A percentile compares a stretch with the other conserved stretches of the same genome.
Evolutionary conservation across 1,140 invertebrate genomes (phyloP).

Genomic region (Pissodes strobi): DNA sequence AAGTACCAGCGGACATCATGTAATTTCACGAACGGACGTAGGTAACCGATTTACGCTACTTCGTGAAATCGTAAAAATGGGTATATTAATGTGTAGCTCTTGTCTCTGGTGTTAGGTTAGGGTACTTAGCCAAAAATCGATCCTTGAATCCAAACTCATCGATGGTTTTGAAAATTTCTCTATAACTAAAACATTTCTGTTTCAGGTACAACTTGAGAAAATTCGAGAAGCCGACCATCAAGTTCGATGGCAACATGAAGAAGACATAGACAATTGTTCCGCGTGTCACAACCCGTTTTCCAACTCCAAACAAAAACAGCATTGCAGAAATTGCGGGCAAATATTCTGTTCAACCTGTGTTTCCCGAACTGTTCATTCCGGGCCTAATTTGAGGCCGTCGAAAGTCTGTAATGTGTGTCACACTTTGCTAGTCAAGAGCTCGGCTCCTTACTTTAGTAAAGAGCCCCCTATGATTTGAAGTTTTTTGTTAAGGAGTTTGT

Average conservation of each 20-base stretch:
- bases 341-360: constrained; percentile 92
- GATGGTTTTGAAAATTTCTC: no score
- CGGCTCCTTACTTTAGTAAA: constrained; percentile 93
- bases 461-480: constrained; percentile 62
- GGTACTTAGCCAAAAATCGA: no score
- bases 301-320: constrained; percentile 65
- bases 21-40: no score
- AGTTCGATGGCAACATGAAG: constrained; percentile 96
- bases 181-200: no score
- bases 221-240: constrained; percentile 90
- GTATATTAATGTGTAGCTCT: no score
- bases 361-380: constrained; percentile 79
- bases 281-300: constrained; percentile 74
- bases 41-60: no score
- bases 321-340: constrained; percentile 93
- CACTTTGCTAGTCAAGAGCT: constrained; percentile 90
- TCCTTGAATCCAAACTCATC: no score
- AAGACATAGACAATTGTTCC: constrained; percentile 90
- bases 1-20: no score
- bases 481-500: constrained; percentile 12
- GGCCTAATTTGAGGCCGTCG: constrained; percentile 81
- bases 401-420: constrained; percentile 97
- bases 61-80: no score
- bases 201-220: constrained; percentile 86
- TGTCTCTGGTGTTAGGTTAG: no score